phyloP scores from a whole-genome alignment of 2,113 vertebrate species.

The Archilochus colubris region DNA sequence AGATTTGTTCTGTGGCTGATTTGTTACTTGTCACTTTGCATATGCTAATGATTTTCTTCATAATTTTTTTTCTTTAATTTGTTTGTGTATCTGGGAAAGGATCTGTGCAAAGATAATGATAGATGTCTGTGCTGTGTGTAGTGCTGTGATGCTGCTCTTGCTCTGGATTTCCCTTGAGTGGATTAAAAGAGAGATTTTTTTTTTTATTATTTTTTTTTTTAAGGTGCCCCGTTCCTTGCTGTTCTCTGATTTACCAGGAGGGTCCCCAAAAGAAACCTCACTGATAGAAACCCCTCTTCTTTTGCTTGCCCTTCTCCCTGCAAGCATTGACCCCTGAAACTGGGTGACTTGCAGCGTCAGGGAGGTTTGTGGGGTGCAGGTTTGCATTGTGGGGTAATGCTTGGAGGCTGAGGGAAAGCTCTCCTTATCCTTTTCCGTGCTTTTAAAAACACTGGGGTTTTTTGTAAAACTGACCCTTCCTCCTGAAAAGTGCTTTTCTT shows the following conservation, averaged over 20 bases:
- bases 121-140: constrained; percentile 27
- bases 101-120: neutral
- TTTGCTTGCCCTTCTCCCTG: neutral
- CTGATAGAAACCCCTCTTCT: no score
- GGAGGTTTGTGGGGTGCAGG: neutral
- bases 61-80: neutral
- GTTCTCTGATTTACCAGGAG: neutral
- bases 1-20: constrained; percentile 1
- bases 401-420: neutral
- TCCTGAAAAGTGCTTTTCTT: neutral
- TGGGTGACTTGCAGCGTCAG: neutral
- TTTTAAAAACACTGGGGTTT: neutral
- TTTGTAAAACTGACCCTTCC: neutral
- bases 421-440: neutral
- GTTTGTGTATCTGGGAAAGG: neutral
- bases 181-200: constrained; percentile 36
- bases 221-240: neutral
- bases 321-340: neutral
- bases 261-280: neutral
- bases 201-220: neutral
- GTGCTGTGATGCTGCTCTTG: constrained; percentile 36
- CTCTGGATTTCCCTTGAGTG: constrained; percentile 39
- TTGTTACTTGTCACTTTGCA: constrained; percentile 10
- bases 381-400: neutral
- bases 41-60: neutral